Percentiles rank a stretch among this genome's conserved stretches.
These are phyloP conservation scores for Syncerus caffer DNA, from an alignment of 2,797 vertebrate species.

Conservation along the genomic window DNA sequence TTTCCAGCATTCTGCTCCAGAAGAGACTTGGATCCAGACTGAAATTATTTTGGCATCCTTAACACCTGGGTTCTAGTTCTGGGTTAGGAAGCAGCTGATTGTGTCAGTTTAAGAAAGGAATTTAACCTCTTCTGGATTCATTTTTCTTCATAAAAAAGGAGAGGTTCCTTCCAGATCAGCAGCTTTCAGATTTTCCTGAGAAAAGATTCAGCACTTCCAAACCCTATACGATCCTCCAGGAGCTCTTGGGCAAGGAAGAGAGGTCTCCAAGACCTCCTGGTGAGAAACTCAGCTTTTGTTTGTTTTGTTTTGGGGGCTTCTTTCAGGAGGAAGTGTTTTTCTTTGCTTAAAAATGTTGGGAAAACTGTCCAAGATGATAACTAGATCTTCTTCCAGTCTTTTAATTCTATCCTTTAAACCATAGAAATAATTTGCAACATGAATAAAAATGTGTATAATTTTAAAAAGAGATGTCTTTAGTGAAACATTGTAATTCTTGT, in stretches of 20 bases:
- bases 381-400: not conserved
- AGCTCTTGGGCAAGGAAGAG: not conserved
- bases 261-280: not conserved
- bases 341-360: not conserved
- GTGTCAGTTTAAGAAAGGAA: not conserved
- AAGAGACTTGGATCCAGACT: not conserved
- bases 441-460: not conserved
- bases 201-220: not conserved
- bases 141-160: not conserved
- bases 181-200: not conserved
- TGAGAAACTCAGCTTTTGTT: not conserved
- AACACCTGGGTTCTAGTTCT: not conserved
- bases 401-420: constrained; percentile 15
- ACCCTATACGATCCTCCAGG: not conserved
- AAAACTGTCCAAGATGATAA: not conserved
- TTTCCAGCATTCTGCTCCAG: not conserved
- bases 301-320: not conserved
- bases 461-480: not conserved
- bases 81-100: not conserved
- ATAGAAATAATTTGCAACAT: not conserved
- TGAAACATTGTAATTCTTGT: not conserved
- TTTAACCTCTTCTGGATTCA: not conserved
- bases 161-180: not conserved
- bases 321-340: not conserved
- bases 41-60: not conserved